These are phyloP conservation scores for Lacanobia wlatinum DNA, from an alignment of 2,888 invertebrate species.

Conservation along the genomic window DNA sequence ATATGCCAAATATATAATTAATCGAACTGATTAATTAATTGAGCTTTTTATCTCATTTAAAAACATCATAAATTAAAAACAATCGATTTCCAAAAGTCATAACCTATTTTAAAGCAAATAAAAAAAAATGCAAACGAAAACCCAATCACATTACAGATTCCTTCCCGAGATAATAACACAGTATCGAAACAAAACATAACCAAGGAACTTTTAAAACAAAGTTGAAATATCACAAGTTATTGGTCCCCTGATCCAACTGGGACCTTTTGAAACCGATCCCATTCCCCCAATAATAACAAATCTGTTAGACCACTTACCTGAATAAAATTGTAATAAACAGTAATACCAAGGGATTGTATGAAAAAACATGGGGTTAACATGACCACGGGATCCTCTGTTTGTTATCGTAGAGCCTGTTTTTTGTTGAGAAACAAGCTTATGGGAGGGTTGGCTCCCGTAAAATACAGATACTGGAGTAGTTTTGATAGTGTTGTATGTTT, in stretches of 20 bases:
- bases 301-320: slow-evolving; percentile 49
- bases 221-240: slow-evolving; percentile 15
- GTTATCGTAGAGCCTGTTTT: slow-evolving; percentile 23
- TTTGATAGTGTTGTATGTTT: neutral
- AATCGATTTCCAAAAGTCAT: neutral
- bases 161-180: slow-evolving; percentile 13
- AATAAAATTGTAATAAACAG: slow-evolving; percentile 55
- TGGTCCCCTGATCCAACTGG: slow-evolving; percentile 11
- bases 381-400: slow-evolving; percentile 9
- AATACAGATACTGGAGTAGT: neutral
- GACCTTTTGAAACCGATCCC: slow-evolving; percentile 32
- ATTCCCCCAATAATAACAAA: slow-evolving; percentile 48
- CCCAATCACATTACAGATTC: slow-evolving; percentile 19
- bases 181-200: slow-evolving; percentile 2
- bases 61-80: neutral
- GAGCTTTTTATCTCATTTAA: neutral
- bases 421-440: slow-evolving; percentile 44
- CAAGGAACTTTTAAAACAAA: slow-evolving; percentile 26
- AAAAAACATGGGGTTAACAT: slow-evolving; percentile 32
- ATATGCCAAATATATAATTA: too few species aligned
- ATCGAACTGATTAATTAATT: too few species aligned
- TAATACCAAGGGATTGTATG: slow-evolving; percentile 31
- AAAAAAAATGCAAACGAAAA: neutral
- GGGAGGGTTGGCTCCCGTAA: neutral
- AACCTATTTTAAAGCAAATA: neutral